Conservation (phyloP, 2,888 invertebrate species). For the Emmelina monodactyla region DNA sequence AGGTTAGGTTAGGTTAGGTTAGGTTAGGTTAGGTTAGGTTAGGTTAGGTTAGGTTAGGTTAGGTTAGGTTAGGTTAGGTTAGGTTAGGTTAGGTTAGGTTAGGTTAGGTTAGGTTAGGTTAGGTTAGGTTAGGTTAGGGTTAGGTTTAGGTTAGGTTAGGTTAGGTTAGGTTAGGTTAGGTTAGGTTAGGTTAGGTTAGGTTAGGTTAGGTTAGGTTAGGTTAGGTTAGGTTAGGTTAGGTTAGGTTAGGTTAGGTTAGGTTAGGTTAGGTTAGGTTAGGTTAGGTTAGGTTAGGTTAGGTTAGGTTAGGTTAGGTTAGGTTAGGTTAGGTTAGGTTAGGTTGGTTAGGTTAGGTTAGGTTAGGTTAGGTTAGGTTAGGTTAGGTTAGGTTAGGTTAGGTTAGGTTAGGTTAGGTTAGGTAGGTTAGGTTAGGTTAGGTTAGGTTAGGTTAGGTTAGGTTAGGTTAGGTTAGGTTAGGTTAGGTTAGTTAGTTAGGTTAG, state of each 20-base stretch:
- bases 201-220: conserved; percentile 15
- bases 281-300: conserved; percentile 17
- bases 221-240: conserved; percentile 15
- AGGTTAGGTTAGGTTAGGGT: conserved; percentile 17
- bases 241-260: conserved; percentile 17
- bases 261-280: conserved; percentile 16
- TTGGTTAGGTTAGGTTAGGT: conserved; percentile 19
- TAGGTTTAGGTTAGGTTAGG: conserved; percentile 13
- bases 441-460: conserved; percentile 17
- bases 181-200: conserved; percentile 11
- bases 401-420: conserved; percentile 16
- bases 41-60: conserved; percentile 18
- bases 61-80: conserved; percentile 17
- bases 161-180: conserved; percentile 18
- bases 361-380: conserved; percentile 16
- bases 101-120: conserved; percentile 14
- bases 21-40: conserved; percentile 19
- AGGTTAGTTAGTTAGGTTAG: conserved; percentile 17
- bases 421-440: conserved; percentile 15
- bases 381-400: conserved; percentile 16
- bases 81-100: conserved; percentile 15
- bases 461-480: conserved; percentile 19
- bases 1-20: conserved; percentile 21
- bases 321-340: conserved; percentile 19
- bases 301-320: conserved; percentile 13